Evolutionary conservation across 2,888 invertebrate species (phyloP).

Genomic region (Rotaria magnacalcarata): DNA sequence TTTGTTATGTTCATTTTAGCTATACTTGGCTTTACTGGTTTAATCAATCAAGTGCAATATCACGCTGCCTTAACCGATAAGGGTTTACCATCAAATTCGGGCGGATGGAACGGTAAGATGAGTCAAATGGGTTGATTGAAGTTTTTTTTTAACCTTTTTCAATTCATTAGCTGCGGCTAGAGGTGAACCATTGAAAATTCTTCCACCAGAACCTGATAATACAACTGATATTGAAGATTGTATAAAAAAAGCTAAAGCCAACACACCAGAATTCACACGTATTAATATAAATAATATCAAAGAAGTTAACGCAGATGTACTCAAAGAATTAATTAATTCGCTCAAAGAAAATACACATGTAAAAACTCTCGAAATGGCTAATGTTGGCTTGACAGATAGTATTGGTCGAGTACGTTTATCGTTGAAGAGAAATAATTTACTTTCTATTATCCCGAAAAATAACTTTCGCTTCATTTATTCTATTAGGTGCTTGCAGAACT

Average conservation of each 20-base stretch:
- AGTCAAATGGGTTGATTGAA: too few species aligned
- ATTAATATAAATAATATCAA: conserved; percentile 99
- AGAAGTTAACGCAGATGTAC: conserved; percentile 92
- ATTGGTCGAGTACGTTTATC: conserved; percentile 65
- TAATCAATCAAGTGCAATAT: conserved; percentile 99
- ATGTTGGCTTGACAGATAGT: conserved; percentile 85
- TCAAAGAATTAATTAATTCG: conserved; percentile 79
- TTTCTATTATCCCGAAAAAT: conserved; percentile 52
- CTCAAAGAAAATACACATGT: conserved; percentile 82
- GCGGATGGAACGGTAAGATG: conserved; percentile 52
- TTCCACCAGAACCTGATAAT: conserved; percentile 91
- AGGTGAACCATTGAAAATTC: conserved; percentile 81
- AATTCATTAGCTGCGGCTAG: conserved; percentile 73
- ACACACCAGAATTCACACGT: conserved; percentile 68
- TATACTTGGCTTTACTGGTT: conserved; percentile 96
- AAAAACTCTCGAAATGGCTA: conserved; percentile 83
- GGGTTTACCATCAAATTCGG: conserved; percentile 50
- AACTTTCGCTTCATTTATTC: not conserved
- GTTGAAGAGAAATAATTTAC: not conserved
- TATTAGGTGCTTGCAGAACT: conserved; percentile 73
- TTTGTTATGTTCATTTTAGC: conserved; percentile 65
- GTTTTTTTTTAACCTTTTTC: not conserved
- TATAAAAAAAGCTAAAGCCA: conserved; percentile 74
- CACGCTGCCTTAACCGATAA: conserved; percentile 72
- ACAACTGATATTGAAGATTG: conserved; percentile 88